Percentiles rank a stretch among this genome's conserved stretches.
Conservation (phyloP, 2,797 vertebrate genomes). For the Dipus sagitta region DNA sequence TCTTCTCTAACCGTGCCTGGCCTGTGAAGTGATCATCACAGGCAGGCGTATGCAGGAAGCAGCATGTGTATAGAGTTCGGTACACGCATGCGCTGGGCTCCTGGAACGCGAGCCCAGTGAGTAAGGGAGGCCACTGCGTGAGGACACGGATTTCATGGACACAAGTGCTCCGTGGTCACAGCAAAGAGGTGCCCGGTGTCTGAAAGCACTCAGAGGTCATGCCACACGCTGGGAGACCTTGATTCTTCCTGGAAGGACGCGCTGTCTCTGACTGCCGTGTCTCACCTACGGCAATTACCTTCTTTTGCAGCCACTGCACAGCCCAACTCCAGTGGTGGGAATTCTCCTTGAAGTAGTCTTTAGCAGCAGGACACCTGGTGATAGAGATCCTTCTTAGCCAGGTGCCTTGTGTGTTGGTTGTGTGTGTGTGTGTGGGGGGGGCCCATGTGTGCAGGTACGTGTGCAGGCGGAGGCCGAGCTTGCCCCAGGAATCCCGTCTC, state of each 20-base stretch:
- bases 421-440: too few relatives aligned
- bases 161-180: too few relatives aligned
- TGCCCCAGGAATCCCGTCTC: too few relatives aligned
- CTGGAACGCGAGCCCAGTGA: background rate
- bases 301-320: constrained; percentile 99
- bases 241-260: too few relatives aligned
- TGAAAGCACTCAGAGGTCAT: background rate
- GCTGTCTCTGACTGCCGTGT: accelerated
- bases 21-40: background rate
- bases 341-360: constrained; percentile 99
- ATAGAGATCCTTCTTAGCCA: constrained; percentile 50
- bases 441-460: too few relatives aligned
- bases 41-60: background rate
- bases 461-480: too few relatives aligned
- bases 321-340: constrained; percentile 99
- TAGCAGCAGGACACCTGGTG: constrained; percentile 95
- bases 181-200: background rate
- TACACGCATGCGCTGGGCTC: background rate
- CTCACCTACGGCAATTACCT: constrained; percentile 86
- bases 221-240: background rate
- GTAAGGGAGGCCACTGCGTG: background rate
- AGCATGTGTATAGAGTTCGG: background rate
- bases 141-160: background rate
- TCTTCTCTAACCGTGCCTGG: background rate
- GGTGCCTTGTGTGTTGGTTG: too few relatives aligned